Conservation (phyloP, 2,113 vertebrate species). For the Mesoclemmys tuberculata region DNA sequence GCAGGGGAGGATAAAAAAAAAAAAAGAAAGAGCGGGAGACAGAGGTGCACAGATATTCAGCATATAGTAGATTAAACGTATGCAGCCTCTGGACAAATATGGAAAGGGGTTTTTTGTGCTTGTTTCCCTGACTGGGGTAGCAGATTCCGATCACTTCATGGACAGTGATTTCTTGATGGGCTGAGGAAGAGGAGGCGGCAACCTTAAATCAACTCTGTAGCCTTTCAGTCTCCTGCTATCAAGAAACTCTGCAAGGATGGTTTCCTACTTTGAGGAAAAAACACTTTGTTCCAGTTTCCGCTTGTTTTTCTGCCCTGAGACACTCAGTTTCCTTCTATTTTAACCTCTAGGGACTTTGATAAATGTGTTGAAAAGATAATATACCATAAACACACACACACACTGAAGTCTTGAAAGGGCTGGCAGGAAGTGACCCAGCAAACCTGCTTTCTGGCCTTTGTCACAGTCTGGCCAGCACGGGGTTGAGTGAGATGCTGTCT, state of each 20-base stretch:
- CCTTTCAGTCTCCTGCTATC: constrained; percentile 61
- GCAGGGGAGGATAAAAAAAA: background rate
- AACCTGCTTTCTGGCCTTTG: constrained; percentile 69
- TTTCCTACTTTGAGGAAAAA: constrained; percentile 82
- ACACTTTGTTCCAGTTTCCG: constrained; percentile 78
- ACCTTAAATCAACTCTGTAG: constrained; percentile 77
- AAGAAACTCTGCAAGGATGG: constrained; percentile 70
- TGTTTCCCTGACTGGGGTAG: background rate
- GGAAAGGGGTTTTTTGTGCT: background rate
- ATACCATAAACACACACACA: background rate
- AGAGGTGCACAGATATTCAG: background rate
- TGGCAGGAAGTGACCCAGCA: constrained; percentile 72
- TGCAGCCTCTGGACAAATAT: background rate
- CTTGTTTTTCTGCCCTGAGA: constrained; percentile 78
- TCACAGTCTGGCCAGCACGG: background rate
- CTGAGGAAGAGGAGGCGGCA: constrained; percentile 34
- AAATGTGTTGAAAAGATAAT: constrained; percentile 70
- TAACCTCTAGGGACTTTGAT: constrained; percentile 56
- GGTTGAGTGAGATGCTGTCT: background rate
- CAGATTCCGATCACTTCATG: background rate
- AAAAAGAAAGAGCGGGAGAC: background rate
- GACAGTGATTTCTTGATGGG: constrained; percentile 36
- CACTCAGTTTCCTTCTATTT: constrained; percentile 75
- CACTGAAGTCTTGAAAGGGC: constrained; percentile 62
- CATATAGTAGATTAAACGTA: background rate